These are phyloP conservation scores for Pterophyllum scalare DNA, from an alignment of 2,113 vertebrate genomes.

Conservation along the genomic window DNA sequence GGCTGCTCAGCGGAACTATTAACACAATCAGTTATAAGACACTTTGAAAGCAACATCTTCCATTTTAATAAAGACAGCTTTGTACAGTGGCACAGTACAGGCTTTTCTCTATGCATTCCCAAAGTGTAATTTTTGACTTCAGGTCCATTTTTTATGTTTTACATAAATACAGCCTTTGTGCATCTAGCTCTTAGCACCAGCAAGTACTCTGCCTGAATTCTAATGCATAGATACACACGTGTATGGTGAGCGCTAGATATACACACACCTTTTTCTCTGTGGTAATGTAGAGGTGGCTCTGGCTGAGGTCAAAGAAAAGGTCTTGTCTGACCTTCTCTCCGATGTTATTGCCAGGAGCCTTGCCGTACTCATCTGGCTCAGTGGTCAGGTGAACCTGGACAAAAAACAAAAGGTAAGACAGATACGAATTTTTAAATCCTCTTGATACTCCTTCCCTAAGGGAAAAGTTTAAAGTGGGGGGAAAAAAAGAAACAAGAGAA, in stretches of 20 bases:
- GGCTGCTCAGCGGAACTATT: background rate
- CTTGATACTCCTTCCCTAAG: background rate
- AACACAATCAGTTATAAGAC: background rate
- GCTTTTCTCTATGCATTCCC: background rate
- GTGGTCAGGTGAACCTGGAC: slow-evolving; percentile 84
- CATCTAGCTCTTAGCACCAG: background rate
- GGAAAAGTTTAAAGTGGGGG: background rate
- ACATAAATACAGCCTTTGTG: background rate
- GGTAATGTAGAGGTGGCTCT: slow-evolving; percentile 88
- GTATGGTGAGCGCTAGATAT: background rate
- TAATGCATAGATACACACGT: background rate
- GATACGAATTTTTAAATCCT: background rate
- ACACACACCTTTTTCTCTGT: slow-evolving; percentile 88
- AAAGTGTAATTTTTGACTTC: background rate
- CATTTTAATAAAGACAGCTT: background rate
- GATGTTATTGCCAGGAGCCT: slow-evolving; percentile 75
- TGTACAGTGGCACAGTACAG: background rate
- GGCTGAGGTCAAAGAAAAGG: slow-evolving; percentile 85
- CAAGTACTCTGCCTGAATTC: background rate
- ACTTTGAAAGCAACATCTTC: background rate
- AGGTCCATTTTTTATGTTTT: background rate
- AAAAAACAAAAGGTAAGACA: background rate
- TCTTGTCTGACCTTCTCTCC: slow-evolving; percentile 89
- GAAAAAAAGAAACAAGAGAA: background rate
- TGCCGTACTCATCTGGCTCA: slow-evolving; percentile 78